These are phyloP conservation scores for Alouatta palliata DNA, from an alignment of 2,113 vertebrate genomes.

Conservation along the genomic window DNA sequence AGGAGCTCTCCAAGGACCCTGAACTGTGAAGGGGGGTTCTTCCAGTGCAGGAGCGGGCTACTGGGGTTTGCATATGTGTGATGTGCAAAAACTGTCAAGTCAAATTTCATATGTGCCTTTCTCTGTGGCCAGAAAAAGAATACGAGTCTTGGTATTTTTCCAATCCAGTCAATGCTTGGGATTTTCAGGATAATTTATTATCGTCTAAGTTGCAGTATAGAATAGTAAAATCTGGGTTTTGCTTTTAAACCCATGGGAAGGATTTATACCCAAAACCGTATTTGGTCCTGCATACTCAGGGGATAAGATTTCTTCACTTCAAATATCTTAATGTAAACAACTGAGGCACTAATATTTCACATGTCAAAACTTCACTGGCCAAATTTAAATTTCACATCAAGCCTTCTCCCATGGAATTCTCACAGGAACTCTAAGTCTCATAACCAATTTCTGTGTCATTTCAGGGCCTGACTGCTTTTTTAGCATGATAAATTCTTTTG, in stretches of 20 bases:
- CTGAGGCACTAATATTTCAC: background rate
- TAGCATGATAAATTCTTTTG: background rate
- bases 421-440: background rate
- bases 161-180: background rate
- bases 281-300: background rate
- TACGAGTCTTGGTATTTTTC: background rate
- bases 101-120: background rate
- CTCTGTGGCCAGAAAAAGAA: background rate
- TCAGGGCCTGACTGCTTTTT: background rate
- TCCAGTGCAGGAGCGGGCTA: background rate
- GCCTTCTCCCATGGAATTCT: background rate
- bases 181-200: background rate
- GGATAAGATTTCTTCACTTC: background rate
- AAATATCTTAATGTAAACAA: background rate
- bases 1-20: background rate
- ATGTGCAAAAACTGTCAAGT: background rate
- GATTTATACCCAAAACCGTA: background rate
- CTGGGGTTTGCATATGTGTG: accelerated
- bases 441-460: background rate
- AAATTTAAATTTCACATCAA: slow-evolving; percentile 27
- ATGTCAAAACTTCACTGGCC: background rate
- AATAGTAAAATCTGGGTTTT: background rate
- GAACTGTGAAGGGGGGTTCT: background rate
- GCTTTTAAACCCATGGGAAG: background rate
- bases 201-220: background rate